Evolutionary conservation across 1,140 invertebrate species (phyloP), one percentile per base, ranked within the genome.

Genomic region (Polyergus mexicanus): DNA sequence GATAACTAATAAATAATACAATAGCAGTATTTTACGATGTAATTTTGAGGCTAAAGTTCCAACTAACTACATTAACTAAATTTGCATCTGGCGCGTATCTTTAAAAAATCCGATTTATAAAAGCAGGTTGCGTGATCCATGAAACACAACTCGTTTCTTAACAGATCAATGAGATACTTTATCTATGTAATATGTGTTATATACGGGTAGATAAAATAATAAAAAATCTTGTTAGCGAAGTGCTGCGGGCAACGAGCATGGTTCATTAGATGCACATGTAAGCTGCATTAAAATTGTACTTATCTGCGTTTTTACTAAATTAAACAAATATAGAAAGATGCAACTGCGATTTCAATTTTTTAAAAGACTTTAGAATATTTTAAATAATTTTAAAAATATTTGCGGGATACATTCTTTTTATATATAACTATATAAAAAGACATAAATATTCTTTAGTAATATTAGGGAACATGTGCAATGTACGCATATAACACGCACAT

Each of bases 41-140:
- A 35, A 11, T 11, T 32, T 32, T 16, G 22, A 11, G 25, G 32
- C 54, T 25, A 13, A 16, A 78, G 19, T 38, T 22, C 32, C 7
- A 66, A 28, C 25, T 35, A 8, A 6, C 7, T 38, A 41, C 11
- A 78, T 54, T 51, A 51, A 78, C 28, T 66, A 51, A 38, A 38
- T 51, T 51, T 63, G 8, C 32, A 68, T 13, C n/a, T 78, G 62
- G 16, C 16, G n/a, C 28, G 54, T 22, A 35, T 77, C 44, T 66
- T 35, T 25, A 25, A 68, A 78, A 68, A 25, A 66, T n/a, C 4
- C 8, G 19, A 51, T 38, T 47, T 78, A 35, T 66, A 35, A 76
- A 44, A 60, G 22, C 8, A 19, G 41, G 32, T 28, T 16, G 41
- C 41, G 47, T 51, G 47, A 51, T 51, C 4, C 5, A 35, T n/a